phyloP scores from a whole-genome alignment of 2,113 vertebrate species.

The Silurus glanis region DNA sequence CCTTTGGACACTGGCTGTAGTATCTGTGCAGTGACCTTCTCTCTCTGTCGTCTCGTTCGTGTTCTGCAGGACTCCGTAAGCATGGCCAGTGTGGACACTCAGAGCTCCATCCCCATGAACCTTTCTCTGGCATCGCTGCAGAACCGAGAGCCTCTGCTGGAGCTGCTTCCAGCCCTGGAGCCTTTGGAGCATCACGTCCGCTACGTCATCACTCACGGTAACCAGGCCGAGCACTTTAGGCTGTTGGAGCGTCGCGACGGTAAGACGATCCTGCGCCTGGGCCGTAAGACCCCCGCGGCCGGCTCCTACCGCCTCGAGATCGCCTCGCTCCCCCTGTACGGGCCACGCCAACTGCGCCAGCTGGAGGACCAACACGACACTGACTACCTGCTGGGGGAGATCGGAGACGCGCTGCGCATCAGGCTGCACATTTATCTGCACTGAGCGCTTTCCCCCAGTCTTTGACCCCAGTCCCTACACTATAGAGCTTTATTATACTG shows the following conservation, averaged over 20 bases:
- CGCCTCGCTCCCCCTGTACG: conserved; percentile 79
- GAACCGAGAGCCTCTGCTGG: conserved; percentile 82
- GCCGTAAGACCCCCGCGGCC: conserved; percentile 68
- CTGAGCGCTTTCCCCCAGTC: conserved; percentile 68
- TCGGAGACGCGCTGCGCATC: conserved; percentile 83
- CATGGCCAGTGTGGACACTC: conserved; percentile 85
- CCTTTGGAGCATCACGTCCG: conserved; percentile 78
- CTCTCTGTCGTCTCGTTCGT: background rate
- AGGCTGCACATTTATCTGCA: conserved; percentile 87
- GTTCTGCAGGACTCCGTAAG: conserved; percentile 72
- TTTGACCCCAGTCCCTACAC: conserved; percentile 56
- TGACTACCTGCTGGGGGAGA: conserved; percentile 81
- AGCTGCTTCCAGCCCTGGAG: conserved; percentile 83
- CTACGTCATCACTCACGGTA: conserved; percentile 82
- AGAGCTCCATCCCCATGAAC: conserved; percentile 78
- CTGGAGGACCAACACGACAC: conserved; percentile 79
- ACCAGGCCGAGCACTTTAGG: conserved; percentile 78
- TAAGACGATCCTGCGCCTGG: conserved; percentile 82
- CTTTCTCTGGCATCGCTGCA: conserved; percentile 78
- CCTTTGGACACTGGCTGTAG: background rate
- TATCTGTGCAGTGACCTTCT: background rate
- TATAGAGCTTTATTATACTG: conserved; percentile 54
- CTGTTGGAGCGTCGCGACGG: conserved; percentile 79
- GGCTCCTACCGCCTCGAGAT: conserved; percentile 85
- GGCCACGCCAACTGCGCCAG: conserved; percentile 75